Evolutionary conservation across 1,140 invertebrate species (phyloP).

Genomic region (Conus ventricosus): DNA sequence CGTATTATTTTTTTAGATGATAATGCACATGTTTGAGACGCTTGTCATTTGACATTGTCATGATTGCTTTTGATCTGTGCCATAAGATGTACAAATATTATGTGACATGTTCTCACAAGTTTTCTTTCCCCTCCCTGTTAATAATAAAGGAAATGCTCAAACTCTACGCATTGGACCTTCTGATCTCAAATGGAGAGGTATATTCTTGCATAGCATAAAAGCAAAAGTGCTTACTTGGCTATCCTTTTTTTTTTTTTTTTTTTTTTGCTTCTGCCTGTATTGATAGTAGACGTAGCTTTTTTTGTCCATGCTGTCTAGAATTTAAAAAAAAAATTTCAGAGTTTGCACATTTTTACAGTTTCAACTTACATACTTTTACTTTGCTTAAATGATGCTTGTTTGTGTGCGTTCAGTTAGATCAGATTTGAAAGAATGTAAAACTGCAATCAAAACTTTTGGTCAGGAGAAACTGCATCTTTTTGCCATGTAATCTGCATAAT

Average conservation of each 20-base stretch:
- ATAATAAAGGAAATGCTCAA: not conserved
- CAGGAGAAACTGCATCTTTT: too few relatives aligned
- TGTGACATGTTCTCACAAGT: not conserved
- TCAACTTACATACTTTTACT: too few relatives aligned
- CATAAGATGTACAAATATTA: not conserved
- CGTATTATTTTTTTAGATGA: too few relatives aligned
- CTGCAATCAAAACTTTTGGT: too few relatives aligned
- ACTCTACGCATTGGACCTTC: not conserved
- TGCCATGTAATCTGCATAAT: too few relatives aligned
- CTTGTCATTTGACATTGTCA: too few relatives aligned
- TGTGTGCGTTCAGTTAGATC: not conserved
- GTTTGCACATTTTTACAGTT: too few relatives aligned
- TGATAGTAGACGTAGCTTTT: not conserved
- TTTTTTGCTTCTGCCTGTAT: not conserved
- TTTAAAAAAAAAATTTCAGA: too few relatives aligned
- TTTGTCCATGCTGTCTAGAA: too few relatives aligned
- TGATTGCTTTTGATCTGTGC: not conserved
- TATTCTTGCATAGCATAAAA: not conserved
- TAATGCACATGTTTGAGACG: too few relatives aligned
- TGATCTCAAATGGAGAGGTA: not conserved
- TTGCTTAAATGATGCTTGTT: too few relatives aligned
- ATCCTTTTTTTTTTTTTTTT: not conserved
- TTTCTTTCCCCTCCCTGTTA: not conserved
- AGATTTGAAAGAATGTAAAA: too few relatives aligned
- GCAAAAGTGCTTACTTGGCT: not conserved